Conservation (phyloP, 2,113 vertebrate species). For the Bos indicus region DNA sequence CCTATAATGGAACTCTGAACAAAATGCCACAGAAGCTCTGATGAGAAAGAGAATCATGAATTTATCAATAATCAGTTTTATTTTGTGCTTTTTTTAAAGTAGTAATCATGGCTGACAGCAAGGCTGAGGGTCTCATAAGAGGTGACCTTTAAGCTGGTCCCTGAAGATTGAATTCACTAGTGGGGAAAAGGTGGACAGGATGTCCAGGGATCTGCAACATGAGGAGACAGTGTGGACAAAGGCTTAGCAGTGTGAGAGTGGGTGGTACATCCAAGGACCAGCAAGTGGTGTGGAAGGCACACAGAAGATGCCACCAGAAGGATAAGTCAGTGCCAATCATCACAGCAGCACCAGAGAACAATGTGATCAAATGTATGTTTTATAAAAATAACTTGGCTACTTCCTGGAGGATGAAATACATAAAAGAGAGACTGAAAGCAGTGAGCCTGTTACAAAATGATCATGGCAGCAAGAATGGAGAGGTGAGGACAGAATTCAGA, state of each 20-base stretch:
- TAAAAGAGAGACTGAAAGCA: not conserved
- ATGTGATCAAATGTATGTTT: not conserved
- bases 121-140: not conserved
- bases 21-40: not conserved
- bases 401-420: not conserved
- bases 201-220: not conserved
- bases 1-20: not conserved
- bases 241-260: not conserved
- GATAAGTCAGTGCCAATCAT: not conserved
- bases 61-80: not conserved
- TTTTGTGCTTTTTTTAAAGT: not conserved
- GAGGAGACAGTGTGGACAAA: not conserved
- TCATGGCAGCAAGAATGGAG: not conserved
- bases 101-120: not conserved
- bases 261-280: not conserved
- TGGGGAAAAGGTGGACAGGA: not conserved
- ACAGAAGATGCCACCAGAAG: not conserved
- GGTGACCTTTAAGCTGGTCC: not conserved
- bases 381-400: slow-evolving; percentile 34
- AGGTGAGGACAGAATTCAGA: not conserved
- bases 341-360: not conserved
- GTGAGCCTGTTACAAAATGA: slow-evolving; percentile 13
- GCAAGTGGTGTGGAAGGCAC: not conserved
- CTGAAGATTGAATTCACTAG: not conserved
- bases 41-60: not conserved